Base-by-base conservation (phyloP, 2,888 invertebrate species). In the Pseudococcus jackbeardsleyi region DNA sequence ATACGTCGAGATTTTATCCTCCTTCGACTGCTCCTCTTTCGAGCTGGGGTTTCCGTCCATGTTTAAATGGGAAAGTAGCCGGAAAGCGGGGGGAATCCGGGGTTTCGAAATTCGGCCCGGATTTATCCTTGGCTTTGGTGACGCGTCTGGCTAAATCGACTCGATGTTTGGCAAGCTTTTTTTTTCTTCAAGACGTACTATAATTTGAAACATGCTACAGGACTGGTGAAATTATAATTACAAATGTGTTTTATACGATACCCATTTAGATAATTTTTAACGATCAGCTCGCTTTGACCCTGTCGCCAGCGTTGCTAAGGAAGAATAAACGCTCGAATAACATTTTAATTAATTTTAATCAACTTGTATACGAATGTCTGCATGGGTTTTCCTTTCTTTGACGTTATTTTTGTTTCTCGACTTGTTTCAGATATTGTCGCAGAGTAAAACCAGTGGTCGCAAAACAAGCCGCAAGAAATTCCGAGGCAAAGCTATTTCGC, bases 401-500 rank as follows among this genome's bases (percentile, higher is more conserved):
- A 93, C 94, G 26, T 72, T 22, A 33, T 33, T 33, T 33, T 33
- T 33, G 26, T 33, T 33, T 33, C 26, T 33, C 26, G 26, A 33
- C 26, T 33, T 79, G 39, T 79, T 33, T 42, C 42, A 87, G 87
- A 39, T 87, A 12, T 50, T 87, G 33, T 77, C 72, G 79, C 87
- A 87, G 79, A 87, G 87, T 54, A 87, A 87, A 72, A 77, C 87
- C 1, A n/a, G 15, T 17, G 87, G 87, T 46, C 87, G 87, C 11
- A 88, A 88, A 85, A 59, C 88, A 0, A 85, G 88, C 33, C 84
- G 88, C 5, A 88, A 88, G 85, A 84, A 85, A 19, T 48, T 68
- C 26, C 19, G 93, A 90, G 94, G 93, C 64, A 95, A 96, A 91
- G 97, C 97, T 92, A 95, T 99, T 84, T 97, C 98, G 88, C 93